Conservation (phyloP, 2,113 vertebrate species). For the Malurus alboscapulatus region DNA sequence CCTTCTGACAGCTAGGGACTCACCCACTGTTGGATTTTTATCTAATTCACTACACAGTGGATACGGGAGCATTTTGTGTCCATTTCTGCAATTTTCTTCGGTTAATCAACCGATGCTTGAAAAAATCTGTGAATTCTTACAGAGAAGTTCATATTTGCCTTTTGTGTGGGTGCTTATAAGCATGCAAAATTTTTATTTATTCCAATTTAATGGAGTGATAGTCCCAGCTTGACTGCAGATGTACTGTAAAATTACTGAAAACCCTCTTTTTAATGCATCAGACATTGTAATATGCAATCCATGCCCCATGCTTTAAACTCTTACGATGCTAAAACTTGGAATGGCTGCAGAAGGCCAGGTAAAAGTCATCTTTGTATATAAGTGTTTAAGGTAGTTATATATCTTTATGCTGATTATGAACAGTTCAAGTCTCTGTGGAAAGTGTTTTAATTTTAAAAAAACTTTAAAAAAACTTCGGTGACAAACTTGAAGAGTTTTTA, state of each 20-base stretch:
- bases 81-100: neutral
- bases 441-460: neutral
- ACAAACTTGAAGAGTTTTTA: neutral
- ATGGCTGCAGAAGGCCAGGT: neutral
- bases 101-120: neutral
- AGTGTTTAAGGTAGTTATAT: neutral
- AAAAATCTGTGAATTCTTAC: neutral
- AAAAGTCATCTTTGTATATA: neutral
- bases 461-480: neutral
- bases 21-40: neutral
- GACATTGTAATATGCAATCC: neutral
- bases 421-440: neutral
- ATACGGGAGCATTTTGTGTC: neutral
- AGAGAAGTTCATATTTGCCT: neutral
- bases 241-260: neutral
- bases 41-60: neutral
- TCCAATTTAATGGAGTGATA: neutral
- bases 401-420: neutral
- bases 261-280: neutral
- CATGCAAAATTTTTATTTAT: constrained; percentile 16
- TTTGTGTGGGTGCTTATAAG: neutral
- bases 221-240: constrained; percentile 15
- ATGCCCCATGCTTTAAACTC: neutral
- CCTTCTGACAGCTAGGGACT: neutral
- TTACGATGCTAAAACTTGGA: neutral